phyloP scores from a whole-genome alignment of 2,113 vertebrate genomes.

The Sterna hirundo region DNA sequence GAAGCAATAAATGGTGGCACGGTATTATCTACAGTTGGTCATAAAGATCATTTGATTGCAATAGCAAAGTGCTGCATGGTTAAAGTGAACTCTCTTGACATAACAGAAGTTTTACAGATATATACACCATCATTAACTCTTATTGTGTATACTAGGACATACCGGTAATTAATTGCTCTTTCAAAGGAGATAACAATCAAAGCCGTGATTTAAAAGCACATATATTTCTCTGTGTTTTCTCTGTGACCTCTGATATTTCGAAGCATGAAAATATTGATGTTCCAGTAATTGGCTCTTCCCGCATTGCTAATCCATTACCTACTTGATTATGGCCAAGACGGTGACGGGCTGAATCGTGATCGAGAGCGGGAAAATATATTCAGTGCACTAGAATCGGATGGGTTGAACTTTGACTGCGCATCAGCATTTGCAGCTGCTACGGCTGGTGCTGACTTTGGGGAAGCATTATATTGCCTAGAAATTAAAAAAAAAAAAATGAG shows the following conservation, averaged over 20 bases:
- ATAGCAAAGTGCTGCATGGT: rapidly evolving
- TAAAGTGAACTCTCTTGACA: too few relatives aligned
- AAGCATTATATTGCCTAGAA: background rate
- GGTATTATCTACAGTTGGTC: background rate
- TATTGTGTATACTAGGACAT: background rate
- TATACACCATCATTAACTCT: background rate
- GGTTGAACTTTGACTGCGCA: background rate
- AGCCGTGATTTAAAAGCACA: background rate
- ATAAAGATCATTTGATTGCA: background rate
- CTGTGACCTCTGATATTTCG: background rate
- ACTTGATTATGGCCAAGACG: background rate
- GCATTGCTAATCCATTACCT: constrained; percentile 4
- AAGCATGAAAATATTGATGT: background rate
- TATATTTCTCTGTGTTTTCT: background rate
- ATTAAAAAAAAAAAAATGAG: background rate
- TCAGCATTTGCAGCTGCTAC: background rate
- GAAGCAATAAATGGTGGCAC: background rate
- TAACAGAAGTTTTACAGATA: background rate
- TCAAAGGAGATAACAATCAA: background rate
- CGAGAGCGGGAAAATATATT: background rate
- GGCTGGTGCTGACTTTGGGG: background rate
- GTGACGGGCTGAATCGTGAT: background rate
- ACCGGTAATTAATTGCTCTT: background rate
- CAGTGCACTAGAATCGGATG: background rate
- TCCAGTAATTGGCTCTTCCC: background rate